Base-by-base conservation (phyloP, 2,797 vertebrate genomes). In the Bovichtus variegatus region DNA sequence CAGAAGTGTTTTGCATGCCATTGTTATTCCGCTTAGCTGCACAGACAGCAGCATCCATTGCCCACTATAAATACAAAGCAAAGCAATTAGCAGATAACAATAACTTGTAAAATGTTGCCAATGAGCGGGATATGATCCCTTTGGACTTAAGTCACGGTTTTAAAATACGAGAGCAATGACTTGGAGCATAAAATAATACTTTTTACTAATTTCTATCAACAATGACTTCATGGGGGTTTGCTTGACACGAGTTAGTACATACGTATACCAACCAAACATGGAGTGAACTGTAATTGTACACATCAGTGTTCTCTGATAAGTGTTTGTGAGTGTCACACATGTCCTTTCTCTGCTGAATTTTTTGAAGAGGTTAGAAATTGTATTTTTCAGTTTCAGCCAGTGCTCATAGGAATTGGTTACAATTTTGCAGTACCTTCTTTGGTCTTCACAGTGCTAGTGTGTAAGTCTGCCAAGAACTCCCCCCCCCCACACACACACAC, bases 11-110 rank as follows among this genome's bases (percentile, higher is more conserved):
- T 83, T 71, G 18, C 68, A 69, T 80, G 38, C 62, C 63, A 74
- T 61, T 87, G 46, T 78, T 78, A 74, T 83, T 84, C 65, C 18
- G 67, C 23, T 77, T 73, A 62, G 50, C 44, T 71, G 41, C 68
- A 77, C 55, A 71, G 50, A 69, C 61, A 61, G 60, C 61, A 57
- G 57, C 76, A 72, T 64, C 67, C 40, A 63, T 59, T 80, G 40
- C 54, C 65, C 60, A 58, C 50, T 27, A 66, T 58, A 53, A 76
- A 74, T 55, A 68, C 44, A 74, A 19, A 46, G 47, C 70, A 81
- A 69, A 72, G 57, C 54, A 81, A 83, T 75, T 84, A 75, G 59
- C 21, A 73, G 62, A 84, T 58, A 72, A 73, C 27, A 60, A 41
- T 53, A 68, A 65, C 50, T 54, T 71, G 5, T 43, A 43, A 49